Percentiles rank a stretch among this genome's conserved stretches.
These are phyloP conservation scores for Agapostemon virescens DNA, from an alignment of 2,888 invertebrate species.

Conservation along the genomic window DNA sequence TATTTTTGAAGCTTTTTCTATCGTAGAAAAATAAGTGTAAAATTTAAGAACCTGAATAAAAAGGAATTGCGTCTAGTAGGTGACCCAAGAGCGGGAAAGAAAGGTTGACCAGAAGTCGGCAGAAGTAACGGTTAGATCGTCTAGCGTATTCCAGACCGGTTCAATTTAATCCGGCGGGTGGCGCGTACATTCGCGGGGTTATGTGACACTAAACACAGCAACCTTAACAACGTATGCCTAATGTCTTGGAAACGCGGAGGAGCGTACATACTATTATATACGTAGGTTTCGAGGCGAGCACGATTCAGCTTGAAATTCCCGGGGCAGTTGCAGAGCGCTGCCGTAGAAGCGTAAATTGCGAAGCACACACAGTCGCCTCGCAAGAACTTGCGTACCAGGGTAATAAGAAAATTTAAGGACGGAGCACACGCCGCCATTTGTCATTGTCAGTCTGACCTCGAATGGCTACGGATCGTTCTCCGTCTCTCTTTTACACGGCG, in stretches of 20 bases:
- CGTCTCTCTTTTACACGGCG: slow-evolving; percentile 18
- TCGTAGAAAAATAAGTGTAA: not conserved
- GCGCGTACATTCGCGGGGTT: slow-evolving; percentile 14
- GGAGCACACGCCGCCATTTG: slow-evolving; percentile 71
- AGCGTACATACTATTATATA: slow-evolving; percentile 13
- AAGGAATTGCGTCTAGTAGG: not conserved
- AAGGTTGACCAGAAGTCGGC: not conserved
- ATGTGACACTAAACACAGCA: slow-evolving; percentile 40
- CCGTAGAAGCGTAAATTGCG: slow-evolving; percentile 63
- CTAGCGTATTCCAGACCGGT: not conserved
- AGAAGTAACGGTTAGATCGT: not conserved
- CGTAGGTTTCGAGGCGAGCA: slow-evolving; percentile 15
- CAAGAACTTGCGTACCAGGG: slow-evolving; percentile 61
- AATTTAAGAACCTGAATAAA: not conserved
- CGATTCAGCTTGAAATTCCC: slow-evolving; percentile 59
- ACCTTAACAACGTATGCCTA: slow-evolving; percentile 52
- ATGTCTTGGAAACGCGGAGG: slow-evolving; percentile 45
- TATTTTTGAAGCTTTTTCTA: too few species aligned
- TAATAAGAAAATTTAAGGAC: slow-evolving; percentile 77
- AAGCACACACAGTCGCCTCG: slow-evolving; percentile 35
- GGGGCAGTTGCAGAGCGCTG: slow-evolving; percentile 29
- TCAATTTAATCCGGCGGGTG: slow-evolving; percentile 26
- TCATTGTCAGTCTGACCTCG: slow-evolving; percentile 75
- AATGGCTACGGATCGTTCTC: slow-evolving; percentile 50
- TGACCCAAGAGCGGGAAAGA: not conserved